Evolutionary conservation across 2,888 invertebrate genomes (phyloP), one percentile per base, ranked within the genome.

Genomic region (Magallana nippona): DNA sequence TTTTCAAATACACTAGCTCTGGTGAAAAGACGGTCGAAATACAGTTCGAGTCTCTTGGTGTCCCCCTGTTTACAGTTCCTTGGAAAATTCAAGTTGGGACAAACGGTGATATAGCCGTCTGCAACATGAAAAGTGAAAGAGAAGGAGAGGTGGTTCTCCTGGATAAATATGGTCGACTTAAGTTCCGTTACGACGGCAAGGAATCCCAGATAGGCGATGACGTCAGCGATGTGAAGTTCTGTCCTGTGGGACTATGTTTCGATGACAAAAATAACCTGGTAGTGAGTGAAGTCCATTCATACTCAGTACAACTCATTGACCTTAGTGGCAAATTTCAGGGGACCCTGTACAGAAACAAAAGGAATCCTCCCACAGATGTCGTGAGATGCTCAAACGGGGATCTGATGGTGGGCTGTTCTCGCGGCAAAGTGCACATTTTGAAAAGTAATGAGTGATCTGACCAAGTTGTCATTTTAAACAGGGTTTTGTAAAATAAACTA

Each of bases 191-290:
- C 27, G 44, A 22, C 56, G 27, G 82, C 10, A 82, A 82, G 15
- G 55, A 32, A 71, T 63, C 63, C n/a, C 55, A 82, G 15, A 55
- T 71, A 15, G 71, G n/a, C 17, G 55, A 56, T 56, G 44, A 27
- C 55, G 44, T 44, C 27, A 19, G n/a, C 56, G 15, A n/a, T 3
- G 11, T 27, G 1, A 82, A 82, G 27, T 82, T 82, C 55, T 82
- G 82, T 55, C 82, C 82, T 8, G 82, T 82, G 11, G 82, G 82
- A 82, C 56, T 82, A 13, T 63, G 71, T 55, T 82, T 82, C 71
- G 82, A 82, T 56, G 71, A 82, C 22, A 82, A 82, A 22, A 71
- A 44, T 63, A 63, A 82, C 13, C 55, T 82, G 55, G 82, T 71
- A 1, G 63, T 82, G 22, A 60, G 82, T 55, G 82, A 82, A 22